phyloP scores from a whole-genome alignment of 2,797 vertebrate species.

The Tympanoctomys barrerae region DNA sequence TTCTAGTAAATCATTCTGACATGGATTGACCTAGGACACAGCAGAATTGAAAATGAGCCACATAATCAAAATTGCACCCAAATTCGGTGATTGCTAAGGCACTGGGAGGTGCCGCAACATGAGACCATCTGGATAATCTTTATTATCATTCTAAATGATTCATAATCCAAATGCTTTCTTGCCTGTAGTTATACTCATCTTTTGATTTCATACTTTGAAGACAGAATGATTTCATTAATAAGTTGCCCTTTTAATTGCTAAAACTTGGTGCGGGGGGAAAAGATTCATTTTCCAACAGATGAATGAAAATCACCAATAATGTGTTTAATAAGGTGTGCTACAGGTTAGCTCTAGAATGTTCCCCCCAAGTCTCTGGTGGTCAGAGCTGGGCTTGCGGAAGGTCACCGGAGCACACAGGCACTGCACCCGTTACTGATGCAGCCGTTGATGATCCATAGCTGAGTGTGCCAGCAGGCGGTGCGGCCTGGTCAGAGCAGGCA shows the following conservation, averaged over 20 bases:
- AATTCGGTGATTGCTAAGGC: conserved; percentile 58
- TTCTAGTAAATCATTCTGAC: conserved; percentile 57
- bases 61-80: background rate
- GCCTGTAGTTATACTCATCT: conserved; percentile 73
- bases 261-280: background rate
- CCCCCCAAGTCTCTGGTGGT: background rate
- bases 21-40: conserved; percentile 36
- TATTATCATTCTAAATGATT: conserved; percentile 67
- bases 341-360: background rate
- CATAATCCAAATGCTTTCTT: conserved; percentile 75
- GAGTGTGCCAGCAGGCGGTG: background rate
- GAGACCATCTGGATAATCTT: conserved; percentile 68
- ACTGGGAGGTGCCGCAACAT: background rate
- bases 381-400: background rate
- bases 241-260: conserved; percentile 65
- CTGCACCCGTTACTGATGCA: background rate
- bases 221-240: conserved; percentile 66
- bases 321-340: background rate
- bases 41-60: conserved; percentile 51
- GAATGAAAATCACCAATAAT: conserved; percentile 41
- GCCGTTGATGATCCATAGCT: background rate
- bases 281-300: conserved; percentile 47
- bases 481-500: background rate
- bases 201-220: conserved; percentile 70
- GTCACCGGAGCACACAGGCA: background rate